phyloP scores from a whole-genome alignment of 2,113 vertebrate genomes.

The Garra rufa region DNA sequence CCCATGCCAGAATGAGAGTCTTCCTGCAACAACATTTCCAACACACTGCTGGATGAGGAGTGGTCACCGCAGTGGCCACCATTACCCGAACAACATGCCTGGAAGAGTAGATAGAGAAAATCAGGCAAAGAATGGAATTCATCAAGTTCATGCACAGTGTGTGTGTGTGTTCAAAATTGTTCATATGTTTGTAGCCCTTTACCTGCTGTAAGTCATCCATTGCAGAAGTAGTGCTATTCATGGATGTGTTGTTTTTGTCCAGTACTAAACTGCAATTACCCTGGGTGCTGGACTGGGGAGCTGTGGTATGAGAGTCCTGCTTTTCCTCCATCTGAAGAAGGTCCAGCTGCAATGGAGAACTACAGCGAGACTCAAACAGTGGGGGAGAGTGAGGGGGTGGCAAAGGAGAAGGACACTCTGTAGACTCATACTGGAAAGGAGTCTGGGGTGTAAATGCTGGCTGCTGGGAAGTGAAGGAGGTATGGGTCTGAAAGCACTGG shows the following conservation, averaged over 20 bases:
- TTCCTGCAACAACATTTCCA: constrained; percentile 86
- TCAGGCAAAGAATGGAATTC: background rate
- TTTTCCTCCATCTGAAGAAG: constrained; percentile 91
- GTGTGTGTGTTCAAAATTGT: background rate
- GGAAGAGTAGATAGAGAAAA: background rate
- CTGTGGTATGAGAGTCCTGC: constrained; percentile 74
- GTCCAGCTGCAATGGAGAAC: constrained; percentile 92
- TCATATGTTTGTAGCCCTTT: constrained; percentile 39
- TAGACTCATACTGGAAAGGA: constrained; percentile 74
- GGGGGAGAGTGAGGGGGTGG: constrained; percentile 78
- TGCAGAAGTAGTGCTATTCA: constrained; percentile 55
- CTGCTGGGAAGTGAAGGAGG: constrained; percentile 58
- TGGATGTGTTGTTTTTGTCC: constrained; percentile 57
- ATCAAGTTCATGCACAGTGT: background rate
- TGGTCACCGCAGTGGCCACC: constrained; percentile 72
- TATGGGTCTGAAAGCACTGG: constrained; percentile 63
- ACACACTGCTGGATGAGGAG: constrained; percentile 85
- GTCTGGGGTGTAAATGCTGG: constrained; percentile 70
- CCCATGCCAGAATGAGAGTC: constrained; percentile 84
- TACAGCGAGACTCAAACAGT: constrained; percentile 89
- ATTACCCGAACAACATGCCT: constrained; percentile 68
- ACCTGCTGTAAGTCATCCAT: constrained; percentile 71
- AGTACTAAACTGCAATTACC: constrained; percentile 44
- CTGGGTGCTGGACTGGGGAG: constrained; percentile 15
- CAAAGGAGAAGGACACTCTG: constrained; percentile 75